Conservation (phyloP, 2,888 invertebrate species). For the Alentia gelatinosa region DNA sequence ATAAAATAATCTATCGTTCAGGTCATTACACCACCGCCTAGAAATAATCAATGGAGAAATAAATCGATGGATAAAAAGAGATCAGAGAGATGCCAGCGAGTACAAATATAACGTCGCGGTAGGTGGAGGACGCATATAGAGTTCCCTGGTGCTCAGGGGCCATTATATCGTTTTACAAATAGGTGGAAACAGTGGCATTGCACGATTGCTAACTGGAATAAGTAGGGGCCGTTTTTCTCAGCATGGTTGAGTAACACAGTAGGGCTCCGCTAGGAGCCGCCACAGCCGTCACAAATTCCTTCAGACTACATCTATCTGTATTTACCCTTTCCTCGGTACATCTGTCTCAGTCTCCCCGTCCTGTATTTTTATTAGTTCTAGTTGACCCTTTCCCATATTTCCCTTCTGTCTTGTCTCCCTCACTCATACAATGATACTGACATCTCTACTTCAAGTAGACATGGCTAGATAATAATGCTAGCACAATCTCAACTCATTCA, state of each 20-base stretch:
- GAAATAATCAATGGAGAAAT: background rate
- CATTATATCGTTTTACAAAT: background rate
- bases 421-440: too few relatives aligned
- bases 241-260: background rate
- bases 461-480: too few relatives aligned
- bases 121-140: background rate
- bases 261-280: background rate
- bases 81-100: background rate
- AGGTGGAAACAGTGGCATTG: background rate
- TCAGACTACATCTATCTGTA: background rate
- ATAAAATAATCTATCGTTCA: constrained; percentile 11
- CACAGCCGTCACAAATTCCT: background rate
- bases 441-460: too few relatives aligned
- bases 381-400: background rate
- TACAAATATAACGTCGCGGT: background rate
- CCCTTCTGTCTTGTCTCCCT: background rate
- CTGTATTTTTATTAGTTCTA: background rate
- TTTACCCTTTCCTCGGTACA: background rate
- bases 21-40: background rate
- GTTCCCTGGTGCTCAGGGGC: background rate
- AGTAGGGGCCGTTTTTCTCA: background rate
- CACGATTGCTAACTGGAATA: background rate
- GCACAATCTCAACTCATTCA: too few relatives aligned
- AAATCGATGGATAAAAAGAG: background rate
- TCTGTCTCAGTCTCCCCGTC: background rate